Evolutionary conservation across 2,888 invertebrate species (phyloP), one percentile per base, ranked within the genome.

Genomic region (Sesia apiformis): DNA sequence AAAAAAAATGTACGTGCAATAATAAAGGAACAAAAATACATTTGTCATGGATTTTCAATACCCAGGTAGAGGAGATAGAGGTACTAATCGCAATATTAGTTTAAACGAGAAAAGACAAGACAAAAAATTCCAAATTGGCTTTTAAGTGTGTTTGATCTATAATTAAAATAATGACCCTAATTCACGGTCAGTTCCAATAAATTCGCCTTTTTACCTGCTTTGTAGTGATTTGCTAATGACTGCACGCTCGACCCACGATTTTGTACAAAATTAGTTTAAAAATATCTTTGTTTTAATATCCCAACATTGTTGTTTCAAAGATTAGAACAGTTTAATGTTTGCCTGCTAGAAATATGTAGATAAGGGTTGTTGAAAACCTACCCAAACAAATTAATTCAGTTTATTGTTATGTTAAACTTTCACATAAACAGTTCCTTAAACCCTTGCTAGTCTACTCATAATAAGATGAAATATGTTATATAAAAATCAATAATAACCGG

Each of bases 121-220:
- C 39, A 23, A 63, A 67, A 67, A 70, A 68, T 68, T 64, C 56
- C 52, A 76, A 78, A 73, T 76, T 69, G 73, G 67, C 60, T 68
- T 58, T 59, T 42, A 55, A 23, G 38, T 40, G 63, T 81, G 75
- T 80, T 84, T 78, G 65, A 78, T 76, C 76, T 84, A 83, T 88
- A 87, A 88, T 88, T 88, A 88, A 79, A 68, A 75, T 84, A 86
- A 87, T 88, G 72, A 74, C 67, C 74, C 76, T 76, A 80, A 83
- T 83, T 85, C 74, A 63, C 64, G 76, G 70, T 65, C 72, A 72
- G 67, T 59, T 76, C 74, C 76, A 80, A 84, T 82, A 79, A 70
- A 69, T 64, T 70, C 63, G 61, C 63, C 62, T 68, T 68, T 70
- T 72, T 85, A 84, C 85, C 86, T 84, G 85, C 64, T 67, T 63